phyloP scores from a whole-genome alignment of 1,140 invertebrate species.

The Grapholita molesta region DNA sequence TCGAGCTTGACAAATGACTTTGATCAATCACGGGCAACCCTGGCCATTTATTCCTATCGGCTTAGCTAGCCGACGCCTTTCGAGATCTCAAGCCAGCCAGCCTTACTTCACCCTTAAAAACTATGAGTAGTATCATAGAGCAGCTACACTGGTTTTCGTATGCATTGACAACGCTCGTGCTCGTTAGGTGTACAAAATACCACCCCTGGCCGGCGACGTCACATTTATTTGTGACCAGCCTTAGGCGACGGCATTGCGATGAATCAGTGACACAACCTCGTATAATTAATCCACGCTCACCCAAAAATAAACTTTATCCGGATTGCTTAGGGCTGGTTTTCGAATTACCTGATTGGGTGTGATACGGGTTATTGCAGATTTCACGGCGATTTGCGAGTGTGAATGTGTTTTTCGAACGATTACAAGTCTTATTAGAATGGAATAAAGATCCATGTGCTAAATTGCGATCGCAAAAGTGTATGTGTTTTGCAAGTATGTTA shows the following conservation, averaged over 20 bases:
- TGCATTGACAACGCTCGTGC: neutral
- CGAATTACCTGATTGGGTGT: neutral
- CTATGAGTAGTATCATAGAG: neutral
- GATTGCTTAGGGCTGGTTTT: neutral
- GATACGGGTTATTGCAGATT: neutral
- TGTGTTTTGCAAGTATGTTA: neutral
- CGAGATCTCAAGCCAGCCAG: neutral
- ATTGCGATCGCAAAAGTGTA: neutral
- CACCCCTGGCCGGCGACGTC: neutral
- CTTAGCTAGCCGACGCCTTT: neutral
- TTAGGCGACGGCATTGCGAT: neutral
- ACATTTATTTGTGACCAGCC: constrained; percentile 14
- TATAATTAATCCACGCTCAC: neutral
- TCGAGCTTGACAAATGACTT: constrained; percentile 19
- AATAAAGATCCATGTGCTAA: neutral
- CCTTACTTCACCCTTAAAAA: neutral
- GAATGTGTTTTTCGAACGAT: neutral
- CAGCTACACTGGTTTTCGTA: neutral
- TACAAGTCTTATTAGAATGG: neutral
- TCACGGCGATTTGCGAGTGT: neutral
- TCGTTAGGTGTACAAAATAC: neutral
- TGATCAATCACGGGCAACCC: constrained; percentile 14
- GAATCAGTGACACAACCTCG: neutral
- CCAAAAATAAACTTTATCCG: neutral
- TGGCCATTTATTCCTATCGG: neutral